Percentiles rank a stretch among this genome's conserved stretches.
Evolutionary conservation across 2,888 invertebrate species (phyloP).

Genomic region (Acronicta psi): DNA sequence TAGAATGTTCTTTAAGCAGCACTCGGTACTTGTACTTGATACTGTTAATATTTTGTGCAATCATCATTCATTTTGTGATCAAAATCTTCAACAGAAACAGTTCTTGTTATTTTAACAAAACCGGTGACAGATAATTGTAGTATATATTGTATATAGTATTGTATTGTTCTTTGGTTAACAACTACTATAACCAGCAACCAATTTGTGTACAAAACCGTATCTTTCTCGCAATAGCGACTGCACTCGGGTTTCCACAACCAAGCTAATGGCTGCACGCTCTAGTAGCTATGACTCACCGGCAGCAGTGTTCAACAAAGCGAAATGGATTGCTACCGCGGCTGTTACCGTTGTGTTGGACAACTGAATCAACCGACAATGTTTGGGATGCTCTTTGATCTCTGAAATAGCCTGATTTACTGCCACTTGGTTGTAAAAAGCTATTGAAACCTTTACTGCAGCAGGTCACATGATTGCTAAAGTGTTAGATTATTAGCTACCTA

Average conservation of each 20-base stretch:
- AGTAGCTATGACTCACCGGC: conserved; percentile 45
- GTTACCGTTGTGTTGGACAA: conserved; percentile 30
- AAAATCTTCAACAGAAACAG: too few species aligned
- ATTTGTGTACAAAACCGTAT: conserved; percentile 38
- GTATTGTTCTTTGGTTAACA: not conserved
- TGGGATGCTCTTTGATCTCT: not conserved
- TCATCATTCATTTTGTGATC: too few species aligned
- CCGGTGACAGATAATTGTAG: not conserved
- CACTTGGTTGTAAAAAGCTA: too few species aligned
- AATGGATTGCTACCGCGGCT: conserved; percentile 42
- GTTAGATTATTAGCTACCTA: too few species aligned
- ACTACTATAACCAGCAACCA: not conserved
- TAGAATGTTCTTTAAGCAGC: not conserved
- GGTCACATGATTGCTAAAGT: too few species aligned
- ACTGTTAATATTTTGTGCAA: too few species aligned
- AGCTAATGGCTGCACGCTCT: conserved; percentile 47
- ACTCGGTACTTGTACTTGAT: too few species aligned
- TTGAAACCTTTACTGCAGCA: too few species aligned
- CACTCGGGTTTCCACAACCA: conserved; percentile 28
- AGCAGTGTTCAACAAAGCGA: conserved; percentile 26
- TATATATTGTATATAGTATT: too few species aligned
- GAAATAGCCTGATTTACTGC: not conserved
- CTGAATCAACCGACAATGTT: not conserved
- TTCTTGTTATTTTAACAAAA: too few species aligned
- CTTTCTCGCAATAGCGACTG: conserved; percentile 37